A percentile compares a stretch with the other conserved stretches of the same genome.
Evolutionary conservation across 2,888 invertebrate genomes (phyloP).

Genomic region (Aphidoletes aphidimyza): DNA sequence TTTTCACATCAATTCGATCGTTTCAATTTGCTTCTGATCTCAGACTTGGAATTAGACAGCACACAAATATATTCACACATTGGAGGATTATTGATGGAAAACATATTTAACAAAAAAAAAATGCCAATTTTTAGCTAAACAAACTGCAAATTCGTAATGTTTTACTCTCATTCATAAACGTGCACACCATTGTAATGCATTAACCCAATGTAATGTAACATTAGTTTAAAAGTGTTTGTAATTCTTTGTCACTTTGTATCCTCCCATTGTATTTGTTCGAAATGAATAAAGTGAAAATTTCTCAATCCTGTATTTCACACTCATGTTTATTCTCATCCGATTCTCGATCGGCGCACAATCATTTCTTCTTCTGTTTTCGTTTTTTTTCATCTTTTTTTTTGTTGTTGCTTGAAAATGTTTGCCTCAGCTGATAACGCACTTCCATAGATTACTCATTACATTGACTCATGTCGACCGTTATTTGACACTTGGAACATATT

Average conservation of each 20-base stretch:
- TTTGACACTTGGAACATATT: too few relatives aligned
- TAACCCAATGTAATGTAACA: conserved; percentile 45
- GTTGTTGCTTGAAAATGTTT: too few relatives aligned
- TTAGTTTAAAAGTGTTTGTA: conserved; percentile 51
- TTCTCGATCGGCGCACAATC: too few relatives aligned
- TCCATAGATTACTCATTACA: too few relatives aligned
- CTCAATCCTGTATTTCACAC: not conserved
- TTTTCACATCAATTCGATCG: conserved; percentile 8
- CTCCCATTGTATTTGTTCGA: conserved; percentile 48
- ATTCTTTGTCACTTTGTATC: conserved; percentile 41
- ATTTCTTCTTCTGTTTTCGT: not conserved
- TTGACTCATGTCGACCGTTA: too few relatives aligned
- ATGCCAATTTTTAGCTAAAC: not conserved
- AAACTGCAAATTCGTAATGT: conserved; percentile 25
- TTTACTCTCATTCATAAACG: conserved; percentile 41
- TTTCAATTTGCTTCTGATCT: conserved; percentile 39
- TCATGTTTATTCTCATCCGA: not conserved
- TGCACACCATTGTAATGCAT: conserved; percentile 45
- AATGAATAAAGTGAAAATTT: conserved; percentile 51
- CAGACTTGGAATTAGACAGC: conserved; percentile 10
- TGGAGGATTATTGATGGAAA: conserved; percentile 43
- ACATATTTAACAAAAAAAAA: not conserved
- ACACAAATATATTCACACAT: not conserved
- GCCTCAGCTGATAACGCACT: too few relatives aligned
- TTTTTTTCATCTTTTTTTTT: not conserved